Evolutionary conservation across 35 echinoderm and acorn worm species (phyloP).

Genomic region (Ptychodera flava): DNA sequence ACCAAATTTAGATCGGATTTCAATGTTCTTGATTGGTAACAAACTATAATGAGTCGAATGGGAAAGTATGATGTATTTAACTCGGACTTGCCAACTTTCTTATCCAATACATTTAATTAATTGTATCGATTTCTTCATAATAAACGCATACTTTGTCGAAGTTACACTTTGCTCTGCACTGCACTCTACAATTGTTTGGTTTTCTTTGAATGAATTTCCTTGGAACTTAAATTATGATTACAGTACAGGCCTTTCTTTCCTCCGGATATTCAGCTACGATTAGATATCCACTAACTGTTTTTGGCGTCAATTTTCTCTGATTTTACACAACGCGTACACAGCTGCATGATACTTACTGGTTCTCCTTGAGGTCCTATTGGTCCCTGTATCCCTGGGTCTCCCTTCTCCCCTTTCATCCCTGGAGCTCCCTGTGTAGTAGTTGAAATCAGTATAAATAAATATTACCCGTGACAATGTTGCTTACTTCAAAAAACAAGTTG

Average conservation of each 20-base stretch:
- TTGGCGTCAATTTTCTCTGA: background rate
- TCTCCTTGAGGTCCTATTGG: background rate
- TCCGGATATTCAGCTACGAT: background rate
- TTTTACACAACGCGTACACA: background rate
- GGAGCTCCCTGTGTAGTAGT: background rate
- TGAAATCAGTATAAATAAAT: too few species aligned
- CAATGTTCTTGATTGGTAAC: background rate
- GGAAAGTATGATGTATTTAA: background rate
- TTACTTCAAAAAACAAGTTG: too few species aligned
- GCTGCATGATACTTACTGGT: background rate
- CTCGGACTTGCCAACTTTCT: background rate
- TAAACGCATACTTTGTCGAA: too few species aligned
- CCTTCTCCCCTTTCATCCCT: background rate
- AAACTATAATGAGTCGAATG: background rate
- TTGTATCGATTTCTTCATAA: too few species aligned
- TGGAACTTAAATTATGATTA: background rate
- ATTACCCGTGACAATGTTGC: too few species aligned
- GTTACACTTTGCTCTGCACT: too few species aligned
- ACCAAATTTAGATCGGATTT: background rate
- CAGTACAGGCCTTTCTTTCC: background rate
- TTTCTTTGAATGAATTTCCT: background rate
- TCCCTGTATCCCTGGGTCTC: background rate
- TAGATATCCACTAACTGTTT: background rate
- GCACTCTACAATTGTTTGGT: too few species aligned
- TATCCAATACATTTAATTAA: background rate